phyloP scores from a whole-genome alignment of 2,888 invertebrate species.

The Nephrotoma appendiculata region DNA sequence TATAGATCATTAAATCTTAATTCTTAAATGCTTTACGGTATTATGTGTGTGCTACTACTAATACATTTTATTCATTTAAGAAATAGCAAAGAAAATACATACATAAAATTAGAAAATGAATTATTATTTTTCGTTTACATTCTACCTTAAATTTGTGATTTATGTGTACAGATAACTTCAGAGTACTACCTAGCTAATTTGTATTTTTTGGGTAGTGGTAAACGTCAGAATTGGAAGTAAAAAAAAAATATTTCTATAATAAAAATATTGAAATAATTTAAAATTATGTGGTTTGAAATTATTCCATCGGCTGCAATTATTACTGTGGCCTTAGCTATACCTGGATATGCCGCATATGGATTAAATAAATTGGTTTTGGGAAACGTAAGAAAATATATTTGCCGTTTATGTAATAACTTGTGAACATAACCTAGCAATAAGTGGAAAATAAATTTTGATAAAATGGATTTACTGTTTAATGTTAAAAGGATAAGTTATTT shows the following conservation, averaged over 20 bases:
- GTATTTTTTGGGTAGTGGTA: not conserved
- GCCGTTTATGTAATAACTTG: not conserved
- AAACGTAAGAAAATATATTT: conserved; percentile 39
- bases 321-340: conserved; percentile 41
- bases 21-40: not conserved
- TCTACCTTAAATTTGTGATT: not conserved
- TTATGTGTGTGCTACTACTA: not conserved
- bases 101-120: not conserved
- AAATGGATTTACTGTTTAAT: not conserved
- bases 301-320: conserved; percentile 47
- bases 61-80: not conserved
- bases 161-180: not conserved
- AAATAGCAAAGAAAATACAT: not conserved
- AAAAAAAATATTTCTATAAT: not conserved
- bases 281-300: conserved; percentile 58
- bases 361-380: conserved; percentile 43
- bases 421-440: not conserved
- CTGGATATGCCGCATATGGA: conserved; percentile 45
- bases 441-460: no score
- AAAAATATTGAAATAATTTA: not conserved
- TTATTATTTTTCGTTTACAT: not conserved
- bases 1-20: conserved; percentile 33
- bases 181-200: not conserved
- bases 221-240: not conserved
- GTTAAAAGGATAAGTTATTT: not conserved